Evolutionary conservation across 2,113 vertebrate species (phyloP), one percentile per base, ranked within the genome.

Genomic region (Thamnaconus septentrionalis): DNA sequence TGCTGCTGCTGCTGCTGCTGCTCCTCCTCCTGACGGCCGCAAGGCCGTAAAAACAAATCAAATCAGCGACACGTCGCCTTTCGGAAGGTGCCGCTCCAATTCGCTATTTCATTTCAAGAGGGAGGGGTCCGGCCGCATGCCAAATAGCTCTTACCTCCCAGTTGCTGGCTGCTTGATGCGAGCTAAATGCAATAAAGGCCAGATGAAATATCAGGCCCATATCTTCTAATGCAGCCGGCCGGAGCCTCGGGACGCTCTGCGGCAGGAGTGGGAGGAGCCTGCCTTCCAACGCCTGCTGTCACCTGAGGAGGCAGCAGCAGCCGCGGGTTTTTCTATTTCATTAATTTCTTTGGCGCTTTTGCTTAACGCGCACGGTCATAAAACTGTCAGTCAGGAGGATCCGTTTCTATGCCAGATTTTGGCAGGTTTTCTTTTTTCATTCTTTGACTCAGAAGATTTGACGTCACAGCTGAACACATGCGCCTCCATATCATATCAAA

Each of bases 181-280:
- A 79, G 76, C 79, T 90, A 89, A 90, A 90, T 91, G 88, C 87
- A 90, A 89, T 91, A 90, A 90, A 89, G 80, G 79, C 78, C 83
- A 88, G 86, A 90, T 92, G 84, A 91, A 90, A 88, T 88, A 90
- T 90, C 77, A 84, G 74, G 87, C 85, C 83, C 83, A 83, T 90
- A 91, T 87, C 84, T 31, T 90, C 87, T 90, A 89, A 90, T 88
- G 88, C 73, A 86, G 89, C 90, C 84, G 83, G 80, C 87, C 84
- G 81, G 41, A 73, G 78, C 81, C 87, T 77, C 75, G 61, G 82
- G 79, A 79, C 82, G 84, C 71, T 78, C 74, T 85, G 72, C 49
- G 82, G 61, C 76, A 64, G 72, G 65, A 79, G 9, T 31, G 58
- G 50, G 61, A 75, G 40, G 44, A 46, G 64, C 5, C 7, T 45